Base-by-base conservation (phyloP, 2,888 invertebrate species). In the Lasioglossum lativentre region DNA sequence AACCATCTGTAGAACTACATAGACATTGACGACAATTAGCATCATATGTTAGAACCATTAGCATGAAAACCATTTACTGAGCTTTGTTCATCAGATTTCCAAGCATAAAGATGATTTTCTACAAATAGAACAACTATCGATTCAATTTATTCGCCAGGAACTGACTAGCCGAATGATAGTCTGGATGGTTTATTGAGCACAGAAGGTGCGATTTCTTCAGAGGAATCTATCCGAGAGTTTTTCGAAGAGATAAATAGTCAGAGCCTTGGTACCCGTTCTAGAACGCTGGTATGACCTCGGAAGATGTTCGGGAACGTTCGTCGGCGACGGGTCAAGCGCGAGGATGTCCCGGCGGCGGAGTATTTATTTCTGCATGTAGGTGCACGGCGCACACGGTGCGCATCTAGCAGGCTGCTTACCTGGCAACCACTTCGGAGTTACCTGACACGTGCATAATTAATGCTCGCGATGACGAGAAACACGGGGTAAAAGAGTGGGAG, bases 371-470 rank as follows among this genome's bases (percentile, higher is more conserved):
- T 87, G 80, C 86, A 77, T 63, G 75, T 79, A 75, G 8, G 16
- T 66, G 34, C 77, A 73, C 66, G 71, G 27, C 63, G 75, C 63
- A 77, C 71, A 74, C 79, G 80, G 59, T 56, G 78, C 79, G 38
- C 83, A 81, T 86, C 86, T 89, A 76, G 47, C 75, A 40, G 66
- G 84, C 76, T 88, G 84, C 81, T 86, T 90, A 88, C 74, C 80
- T 38, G 82, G 45, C 80, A 90, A 86, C 90, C 91, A 92, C 93
- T 94, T 82, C 45, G 89, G 84, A 84, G 86, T 91, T 92, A 91
- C 86, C 89, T 93, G 94, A 92, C 93, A 94, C 93, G 93, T 92
- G 89, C 82, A 91, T 94, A 93, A 94, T 94, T 93, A 93, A 94
- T 93, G 92, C 89, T 88, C 79, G 80, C 56, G 80, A 86, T 42